Percentiles rank a stretch among this genome's conserved stretches.
phyloP scores from a whole-genome alignment of 2,797 vertebrate species.

The Anguilla obscura region DNA sequence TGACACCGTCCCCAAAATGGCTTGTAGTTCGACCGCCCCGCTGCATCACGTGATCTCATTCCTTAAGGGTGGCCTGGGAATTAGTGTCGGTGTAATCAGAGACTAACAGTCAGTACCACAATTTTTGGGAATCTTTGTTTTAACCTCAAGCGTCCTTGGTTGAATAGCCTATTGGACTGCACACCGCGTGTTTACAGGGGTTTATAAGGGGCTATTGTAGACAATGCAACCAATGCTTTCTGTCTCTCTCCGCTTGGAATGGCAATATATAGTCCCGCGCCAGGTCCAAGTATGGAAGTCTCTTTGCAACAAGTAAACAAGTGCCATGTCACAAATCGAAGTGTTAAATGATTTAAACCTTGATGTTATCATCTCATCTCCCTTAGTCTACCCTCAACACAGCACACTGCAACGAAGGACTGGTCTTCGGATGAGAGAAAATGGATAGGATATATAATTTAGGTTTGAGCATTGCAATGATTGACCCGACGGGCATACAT shows the following conservation, averaged over 20 bases:
- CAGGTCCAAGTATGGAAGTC: neutral
- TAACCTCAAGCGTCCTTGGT: neutral
- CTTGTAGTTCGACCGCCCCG: constrained; percentile 97
- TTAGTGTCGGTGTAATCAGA: constrained; percentile 84
- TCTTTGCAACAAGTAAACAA: constrained; percentile 28
- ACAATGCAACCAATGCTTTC: constrained; percentile 15
- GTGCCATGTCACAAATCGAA: neutral
- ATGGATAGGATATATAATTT: neutral
- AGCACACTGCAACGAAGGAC: neutral
- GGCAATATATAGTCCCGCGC: neutral
- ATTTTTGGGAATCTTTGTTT: constrained; percentile 27
- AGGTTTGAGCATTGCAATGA: neutral
- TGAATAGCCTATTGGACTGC: neutral
- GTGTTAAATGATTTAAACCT: neutral
- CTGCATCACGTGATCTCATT: constrained; percentile 87
- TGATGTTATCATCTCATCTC: neutral
- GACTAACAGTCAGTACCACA: constrained; percentile 15
- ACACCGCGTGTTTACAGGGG: neutral
- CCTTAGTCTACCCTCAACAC: neutral
- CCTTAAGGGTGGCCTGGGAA: constrained; percentile 96
- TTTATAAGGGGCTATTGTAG: neutral
- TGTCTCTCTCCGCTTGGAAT: neutral
- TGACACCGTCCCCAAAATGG: constrained; percentile 99
- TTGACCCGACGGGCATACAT: neutral
- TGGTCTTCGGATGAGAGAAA: neutral